These are phyloP conservation scores for Deilephila elpenor DNA, from an alignment of 2,888 invertebrate species.

Conservation along the genomic window DNA sequence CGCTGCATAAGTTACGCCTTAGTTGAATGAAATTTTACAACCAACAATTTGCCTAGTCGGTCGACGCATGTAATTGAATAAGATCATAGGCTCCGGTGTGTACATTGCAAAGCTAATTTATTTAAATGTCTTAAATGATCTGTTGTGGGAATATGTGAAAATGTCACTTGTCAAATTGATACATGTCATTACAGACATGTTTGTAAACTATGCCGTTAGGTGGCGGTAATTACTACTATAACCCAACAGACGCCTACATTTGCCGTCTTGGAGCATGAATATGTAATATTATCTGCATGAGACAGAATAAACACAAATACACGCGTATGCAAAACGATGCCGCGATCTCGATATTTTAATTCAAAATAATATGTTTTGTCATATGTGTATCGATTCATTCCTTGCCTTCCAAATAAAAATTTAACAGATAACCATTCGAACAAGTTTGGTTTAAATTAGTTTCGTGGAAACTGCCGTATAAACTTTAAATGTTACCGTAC, in stretches of 20 bases:
- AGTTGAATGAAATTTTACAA: neutral
- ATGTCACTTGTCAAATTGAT: constrained; percentile 27
- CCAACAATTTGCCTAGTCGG: neutral
- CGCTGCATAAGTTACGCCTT: neutral
- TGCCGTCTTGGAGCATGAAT: neutral
- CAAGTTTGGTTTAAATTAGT: no score
- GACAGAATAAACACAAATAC: neutral
- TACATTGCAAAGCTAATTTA: neutral
- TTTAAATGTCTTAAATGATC: neutral
- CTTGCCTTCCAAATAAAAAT: no score
- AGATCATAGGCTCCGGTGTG: neutral
- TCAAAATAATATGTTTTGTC: neutral
- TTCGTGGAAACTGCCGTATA: no score
- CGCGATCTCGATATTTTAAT: constrained; percentile 14
- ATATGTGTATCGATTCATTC: neutral
- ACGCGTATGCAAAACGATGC: constrained; percentile 9
- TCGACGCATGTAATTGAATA: neutral
- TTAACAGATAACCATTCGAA: no score
- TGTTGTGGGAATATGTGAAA: constrained; percentile 4
- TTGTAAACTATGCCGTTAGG: neutral
- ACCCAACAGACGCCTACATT: neutral
- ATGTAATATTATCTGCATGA: neutral
- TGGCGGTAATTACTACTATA: constrained; percentile 10
- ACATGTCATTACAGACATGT: constrained; percentile 20
- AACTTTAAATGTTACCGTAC: no score